Percentiles rank a stretch among this genome's conserved stretches.
These are phyloP conservation scores for Halichondria panicea DNA, from an alignment of 37 sponge, comb jelly and placozoan genomes.

Conservation along the genomic window DNA sequence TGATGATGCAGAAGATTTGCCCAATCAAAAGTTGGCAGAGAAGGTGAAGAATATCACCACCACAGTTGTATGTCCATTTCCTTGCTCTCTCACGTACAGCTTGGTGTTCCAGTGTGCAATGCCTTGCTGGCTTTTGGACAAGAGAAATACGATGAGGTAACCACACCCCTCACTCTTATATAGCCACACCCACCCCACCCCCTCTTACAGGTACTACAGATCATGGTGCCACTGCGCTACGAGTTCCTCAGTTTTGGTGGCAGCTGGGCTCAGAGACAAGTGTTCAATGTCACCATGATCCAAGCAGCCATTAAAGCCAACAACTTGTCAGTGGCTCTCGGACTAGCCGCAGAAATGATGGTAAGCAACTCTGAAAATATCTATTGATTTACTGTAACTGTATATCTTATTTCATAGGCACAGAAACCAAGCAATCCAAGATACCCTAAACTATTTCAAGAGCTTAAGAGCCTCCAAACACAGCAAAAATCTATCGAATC, in stretches of 20 bases:
- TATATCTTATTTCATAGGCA: too few relatives aligned
- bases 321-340: constrained; percentile 41
- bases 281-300: constrained; percentile 68
- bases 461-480: too few relatives aligned
- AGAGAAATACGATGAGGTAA: constrained; percentile 77
- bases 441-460: too few relatives aligned
- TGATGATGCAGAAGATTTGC: too few relatives aligned
- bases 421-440: too few relatives aligned
- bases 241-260: constrained; percentile 62
- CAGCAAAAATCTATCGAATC: too few relatives aligned
- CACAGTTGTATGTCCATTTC: too few relatives aligned
- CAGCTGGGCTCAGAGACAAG: constrained; percentile 90
- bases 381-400: too few relatives aligned
- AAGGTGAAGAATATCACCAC: too few relatives aligned
- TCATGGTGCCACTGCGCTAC: constrained; percentile 70
- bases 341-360: constrained; percentile 60
- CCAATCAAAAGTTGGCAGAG: too few relatives aligned
- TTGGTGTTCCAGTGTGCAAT: constrained; percentile 80
- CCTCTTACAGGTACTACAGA: constrained; percentile 58
- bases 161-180: not conserved
- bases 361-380: too few relatives aligned
- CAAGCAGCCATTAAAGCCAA: constrained; percentile 76
- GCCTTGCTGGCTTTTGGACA: constrained; percentile 84
- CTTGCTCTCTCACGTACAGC: too few relatives aligned
- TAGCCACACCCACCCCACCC: not conserved